Conservation (phyloP, 2,888 invertebrate genomes). For the Dyspetes luteomarginatus region DNA sequence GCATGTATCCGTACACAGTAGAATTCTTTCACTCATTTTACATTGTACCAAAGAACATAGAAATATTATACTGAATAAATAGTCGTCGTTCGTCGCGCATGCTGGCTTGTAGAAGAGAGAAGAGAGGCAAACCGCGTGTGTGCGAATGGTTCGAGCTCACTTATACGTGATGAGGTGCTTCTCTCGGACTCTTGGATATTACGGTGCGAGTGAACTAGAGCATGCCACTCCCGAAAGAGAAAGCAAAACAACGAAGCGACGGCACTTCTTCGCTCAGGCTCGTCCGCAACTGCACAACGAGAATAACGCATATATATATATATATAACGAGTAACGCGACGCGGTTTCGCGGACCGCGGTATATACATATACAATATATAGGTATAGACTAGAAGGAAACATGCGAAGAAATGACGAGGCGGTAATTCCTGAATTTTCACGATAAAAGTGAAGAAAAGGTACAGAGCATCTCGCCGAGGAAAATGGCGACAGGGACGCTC, state of each 20-base stretch:
- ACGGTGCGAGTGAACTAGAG: constrained; percentile 80
- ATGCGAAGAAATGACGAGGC: constrained; percentile 69
- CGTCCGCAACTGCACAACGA: constrained; percentile 60
- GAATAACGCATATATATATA: constrained; percentile 24
- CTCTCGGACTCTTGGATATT: constrained; percentile 58
- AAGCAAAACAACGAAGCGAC: constrained; percentile 82
- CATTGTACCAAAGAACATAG: no score
- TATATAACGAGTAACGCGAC: constrained; percentile 17
- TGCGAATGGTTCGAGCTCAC: constrained; percentile 44
- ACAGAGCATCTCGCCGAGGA: neutral
- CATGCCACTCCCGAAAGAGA: constrained; percentile 83
- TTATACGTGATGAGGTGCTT: constrained; percentile 63
- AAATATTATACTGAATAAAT: neutral
- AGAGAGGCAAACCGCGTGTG: neutral
- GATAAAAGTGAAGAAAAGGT: constrained; percentile 74
- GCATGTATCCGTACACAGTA: neutral
- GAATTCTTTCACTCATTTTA: no score
- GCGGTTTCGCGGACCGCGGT: constrained; percentile 19
- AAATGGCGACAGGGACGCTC: neutral
- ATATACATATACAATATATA: constrained; percentile 11
- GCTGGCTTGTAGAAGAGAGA: constrained; percentile 37
- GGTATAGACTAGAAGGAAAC: constrained; percentile 56
- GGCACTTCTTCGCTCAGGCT: constrained; percentile 59
- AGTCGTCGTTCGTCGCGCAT: no score
- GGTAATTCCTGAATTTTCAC: constrained; percentile 69